Evolutionary conservation across 2,888 invertebrate species (phyloP).

Genomic region (Rotaria sp.): DNA sequence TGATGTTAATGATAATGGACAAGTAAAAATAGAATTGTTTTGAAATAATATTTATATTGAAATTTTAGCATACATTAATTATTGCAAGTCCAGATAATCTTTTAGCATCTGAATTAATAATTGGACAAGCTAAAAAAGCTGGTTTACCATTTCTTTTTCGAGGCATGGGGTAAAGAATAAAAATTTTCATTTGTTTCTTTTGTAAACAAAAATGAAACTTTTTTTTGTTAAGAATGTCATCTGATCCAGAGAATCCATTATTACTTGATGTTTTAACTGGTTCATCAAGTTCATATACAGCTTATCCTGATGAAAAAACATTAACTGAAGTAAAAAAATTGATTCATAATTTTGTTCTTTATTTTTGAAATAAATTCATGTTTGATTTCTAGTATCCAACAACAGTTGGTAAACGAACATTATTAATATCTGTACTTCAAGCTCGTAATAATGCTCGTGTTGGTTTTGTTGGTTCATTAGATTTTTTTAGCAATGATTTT

Average conservation of each 20-base stretch:
- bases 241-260: slow-evolving; percentile 83
- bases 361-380: too few relatives aligned
- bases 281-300: slow-evolving; percentile 87
- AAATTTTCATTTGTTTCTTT: not conserved
- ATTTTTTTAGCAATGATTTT: slow-evolving; percentile 93
- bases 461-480: slow-evolving; percentile 86
- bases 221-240: slow-evolving; percentile 65
- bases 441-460: slow-evolving; percentile 96
- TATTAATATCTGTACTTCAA: slow-evolving; percentile 87
- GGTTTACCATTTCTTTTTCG: slow-evolving; percentile 69
- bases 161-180: slow-evolving; percentile 64
- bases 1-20: slow-evolving; percentile 75
- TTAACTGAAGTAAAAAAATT: not conserved
- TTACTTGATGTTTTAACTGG: slow-evolving; percentile 81
- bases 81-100: slow-evolving; percentile 76
- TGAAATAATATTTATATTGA: not conserved
- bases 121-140: slow-evolving; percentile 62
- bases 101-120: slow-evolving; percentile 77
- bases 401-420: slow-evolving; percentile 83
- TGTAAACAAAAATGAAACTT: not conserved
- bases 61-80: slow-evolving; percentile 67
- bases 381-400: slow-evolving; percentile 70
- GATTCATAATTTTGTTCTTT: not conserved
- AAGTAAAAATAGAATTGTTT: slow-evolving; percentile 46
- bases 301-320: slow-evolving; percentile 69